Evolutionary conservation across 2,888 invertebrate genomes (phyloP), one percentile per base, ranked within the genome.

Genomic region (Tetropium fuscum): DNA sequence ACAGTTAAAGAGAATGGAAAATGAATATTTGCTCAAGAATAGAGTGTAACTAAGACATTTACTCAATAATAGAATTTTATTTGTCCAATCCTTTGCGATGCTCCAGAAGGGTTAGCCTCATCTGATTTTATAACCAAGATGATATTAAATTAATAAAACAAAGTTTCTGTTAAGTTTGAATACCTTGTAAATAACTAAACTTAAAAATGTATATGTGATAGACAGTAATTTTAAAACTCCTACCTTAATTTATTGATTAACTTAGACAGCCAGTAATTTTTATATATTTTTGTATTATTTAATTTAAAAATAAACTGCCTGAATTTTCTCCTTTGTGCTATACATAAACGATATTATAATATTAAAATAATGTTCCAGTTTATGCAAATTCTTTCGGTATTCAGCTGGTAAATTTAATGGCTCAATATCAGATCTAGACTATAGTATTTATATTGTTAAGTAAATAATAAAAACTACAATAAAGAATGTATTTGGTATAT

Each of bases 1-100:
- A 27, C 76, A 80, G 57, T 74, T 83, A 22, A 79, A 76, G 63
- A 71, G 69, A 36, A 63, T 79, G 55, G 80, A 80, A 51, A 70
- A 69, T 56, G 66, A 69, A 59, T 67, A 63, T 51, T 61, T 59
- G 64, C 61, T 61, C 61, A 62, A 58, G 6, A 55, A 43, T 43
- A 60, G 41, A 45, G 53, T 43, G 8, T 63, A 53, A 34, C 45
- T 22, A 19, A 22, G 25, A 16, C 10, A n/a, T 22, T 5, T 16
- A 25, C 1, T 27, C n/a, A 27, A 11, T 44, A 44, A 15, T 7
- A 3, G 8, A 15, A 13, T 34, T 34, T 34, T 13, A 34, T 2
- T 34, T n/a, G n/a, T n/a, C n/a, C 6, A 34, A 34, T 13, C 34
- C 6, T 4, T 3, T 34, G 11, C 10, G 13, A 32, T 11, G 13